Evolutionary conservation across 2,797 vertebrate genomes (phyloP), one percentile per base, ranked within the genome.

Genomic region (Caiman crocodilus): DNA sequence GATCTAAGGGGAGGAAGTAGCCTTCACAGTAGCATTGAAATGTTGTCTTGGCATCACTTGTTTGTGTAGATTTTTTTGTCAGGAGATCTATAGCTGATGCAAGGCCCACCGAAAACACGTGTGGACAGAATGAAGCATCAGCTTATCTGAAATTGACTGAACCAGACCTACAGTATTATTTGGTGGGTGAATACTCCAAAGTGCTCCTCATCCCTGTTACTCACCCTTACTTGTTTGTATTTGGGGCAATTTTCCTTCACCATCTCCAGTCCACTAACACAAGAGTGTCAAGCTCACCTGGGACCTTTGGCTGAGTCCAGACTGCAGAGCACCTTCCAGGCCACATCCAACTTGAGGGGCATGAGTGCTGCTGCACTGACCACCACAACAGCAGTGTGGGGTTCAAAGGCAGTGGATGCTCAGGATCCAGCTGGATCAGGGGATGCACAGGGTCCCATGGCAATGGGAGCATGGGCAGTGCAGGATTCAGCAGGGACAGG

Each of bases 21-120:
- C 17, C 30, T 69, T n/a, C 32, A 30, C 30, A 30, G 5, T 32
- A 20, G 30, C 30, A 11, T 30, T 32, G 9, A 18, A 18, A 30
- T 35, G 13, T 14, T 35, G 14, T 42, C 32, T 71, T 25, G 35
- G 67, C 14, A 2, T 1, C 1, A 2, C 8, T 1, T 16, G 2
- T 84, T 80, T 80, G 25, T 56, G 32, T 59, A 28, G 42, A 14
- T 81, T 92, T 87, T 26, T 8, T 1, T 75, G 76, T 35, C 15
- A 30, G 50, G 75, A 18, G 5, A 7, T 11, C 69, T 14, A 25
- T 74, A 3, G 1, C 57, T 85, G 15, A 13, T 87, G 50, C 58
- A 21, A 35, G 69, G 14, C 64, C 67, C 18, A 25, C 20, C 25
- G 32, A 32, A 64, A 42, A 30, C 21, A 42, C 25, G 32, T 14